These are phyloP conservation scores for Notamacropus eugenii DNA, from an alignment of 2,797 vertebrate genomes.

Conservation along the genomic window DNA sequence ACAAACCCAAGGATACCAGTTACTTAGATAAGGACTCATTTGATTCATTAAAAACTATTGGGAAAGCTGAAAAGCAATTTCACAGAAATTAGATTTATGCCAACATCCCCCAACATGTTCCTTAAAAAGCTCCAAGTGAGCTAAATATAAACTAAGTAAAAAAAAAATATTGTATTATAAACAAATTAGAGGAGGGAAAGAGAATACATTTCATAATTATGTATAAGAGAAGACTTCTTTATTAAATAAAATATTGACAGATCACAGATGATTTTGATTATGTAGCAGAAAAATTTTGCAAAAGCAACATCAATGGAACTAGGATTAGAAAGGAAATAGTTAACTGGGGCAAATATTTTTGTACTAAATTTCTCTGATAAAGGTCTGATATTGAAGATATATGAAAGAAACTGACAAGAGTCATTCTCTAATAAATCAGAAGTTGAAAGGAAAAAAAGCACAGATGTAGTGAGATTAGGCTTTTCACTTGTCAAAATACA, in stretches of 20 bases:
- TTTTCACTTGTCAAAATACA: not conserved
- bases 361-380: not conserved
- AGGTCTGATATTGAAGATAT: not conserved
- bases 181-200: not conserved
- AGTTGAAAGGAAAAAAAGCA: not conserved
- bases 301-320: not conserved
- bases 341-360: not conserved
- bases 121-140: not conserved
- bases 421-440: not conserved
- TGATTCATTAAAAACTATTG: not conserved
- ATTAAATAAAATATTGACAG: not conserved
- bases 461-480: not conserved
- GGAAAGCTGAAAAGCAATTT: not conserved
- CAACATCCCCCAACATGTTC: not conserved
- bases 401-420: not conserved
- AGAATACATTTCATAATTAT: not conserved
- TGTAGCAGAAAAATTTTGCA: not conserved
- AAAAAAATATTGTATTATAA: not conserved
- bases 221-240: not conserved
- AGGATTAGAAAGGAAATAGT: not conserved
- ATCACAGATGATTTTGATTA: not conserved
- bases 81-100: not conserved
- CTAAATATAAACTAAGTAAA: not conserved
- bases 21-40: not conserved
- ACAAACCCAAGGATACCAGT: not conserved